These are phyloP conservation scores for Gopherus flavomarginatus DNA, from an alignment of 2,113 vertebrate genomes.

Conservation along the genomic window DNA sequence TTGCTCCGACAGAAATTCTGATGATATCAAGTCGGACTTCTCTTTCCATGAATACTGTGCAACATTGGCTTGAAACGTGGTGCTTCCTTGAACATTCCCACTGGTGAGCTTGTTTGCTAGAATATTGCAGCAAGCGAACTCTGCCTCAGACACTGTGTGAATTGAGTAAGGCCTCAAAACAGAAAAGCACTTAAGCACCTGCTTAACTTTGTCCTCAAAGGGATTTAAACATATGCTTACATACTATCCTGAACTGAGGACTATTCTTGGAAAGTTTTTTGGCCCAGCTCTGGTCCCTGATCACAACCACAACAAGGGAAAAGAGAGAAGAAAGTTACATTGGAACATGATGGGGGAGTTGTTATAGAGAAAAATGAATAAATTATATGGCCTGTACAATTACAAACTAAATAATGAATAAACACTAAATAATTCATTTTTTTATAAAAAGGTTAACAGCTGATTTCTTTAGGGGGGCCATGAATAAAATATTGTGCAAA, in stretches of 20 bases:
- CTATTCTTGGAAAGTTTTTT: background rate
- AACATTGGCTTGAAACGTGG: background rate
- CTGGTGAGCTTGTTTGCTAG: background rate
- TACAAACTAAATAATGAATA: conserved; percentile 76
- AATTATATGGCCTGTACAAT: conserved; percentile 52
- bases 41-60: conserved; percentile 16
- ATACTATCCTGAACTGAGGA: background rate
- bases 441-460: conserved; percentile 53
- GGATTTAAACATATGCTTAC: background rate
- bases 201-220: background rate
- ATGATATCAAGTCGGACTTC: background rate
- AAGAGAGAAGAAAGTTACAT: background rate
- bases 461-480: conserved; percentile 66
- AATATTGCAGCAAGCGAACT: background rate
- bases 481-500: conserved; percentile 71
- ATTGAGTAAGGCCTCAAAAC: background rate
- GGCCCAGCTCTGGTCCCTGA: background rate
- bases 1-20: conserved; percentile 44
- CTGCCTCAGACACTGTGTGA: background rate
- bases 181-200: background rate
- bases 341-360: background rate
- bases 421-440: conserved; percentile 66
- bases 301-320: background rate
- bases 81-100: background rate
- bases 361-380: conserved; percentile 64